Conservation (phyloP, 1,140 invertebrate species). For the Doryteuthis pealeii region DNA sequence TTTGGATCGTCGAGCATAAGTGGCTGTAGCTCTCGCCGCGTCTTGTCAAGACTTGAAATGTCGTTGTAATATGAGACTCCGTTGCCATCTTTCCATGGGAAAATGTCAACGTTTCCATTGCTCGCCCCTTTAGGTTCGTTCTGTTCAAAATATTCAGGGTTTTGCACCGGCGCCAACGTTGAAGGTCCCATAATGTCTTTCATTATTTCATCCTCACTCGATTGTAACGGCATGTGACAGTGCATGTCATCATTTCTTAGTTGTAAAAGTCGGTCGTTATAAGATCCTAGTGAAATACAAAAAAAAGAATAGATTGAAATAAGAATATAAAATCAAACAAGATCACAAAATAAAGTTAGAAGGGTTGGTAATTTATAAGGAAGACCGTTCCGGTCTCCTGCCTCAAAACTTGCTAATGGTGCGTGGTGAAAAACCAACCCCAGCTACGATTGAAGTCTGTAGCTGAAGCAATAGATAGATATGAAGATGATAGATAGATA, state of each 20-base stretch:
- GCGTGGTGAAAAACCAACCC: too few relatives aligned
- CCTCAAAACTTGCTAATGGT: too few relatives aligned
- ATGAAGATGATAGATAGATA: too few relatives aligned
- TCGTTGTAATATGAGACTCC: background rate
- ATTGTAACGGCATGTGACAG: background rate
- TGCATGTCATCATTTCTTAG: background rate
- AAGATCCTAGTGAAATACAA: background rate
- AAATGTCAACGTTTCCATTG: background rate
- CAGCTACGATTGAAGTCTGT: too few relatives aligned
- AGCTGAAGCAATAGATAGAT: too few relatives aligned
- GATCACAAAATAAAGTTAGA: too few relatives aligned
- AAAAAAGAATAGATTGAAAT: background rate
- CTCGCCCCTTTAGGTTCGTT: background rate
- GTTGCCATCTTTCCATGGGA: background rate
- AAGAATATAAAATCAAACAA: background rate
- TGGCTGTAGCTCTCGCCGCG: background rate
- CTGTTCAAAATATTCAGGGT: conserved; percentile 11
- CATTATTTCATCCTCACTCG: background rate
- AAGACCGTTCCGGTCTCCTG: too few relatives aligned
- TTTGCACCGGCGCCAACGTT: background rate
- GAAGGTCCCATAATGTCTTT: background rate
- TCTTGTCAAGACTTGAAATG: background rate
- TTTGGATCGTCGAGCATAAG: background rate
- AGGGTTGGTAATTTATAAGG: too few relatives aligned
- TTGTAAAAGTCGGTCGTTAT: background rate